Conservation (phyloP, 2,113 vertebrate genomes). For the Halichoeres trimaculatus region DNA sequence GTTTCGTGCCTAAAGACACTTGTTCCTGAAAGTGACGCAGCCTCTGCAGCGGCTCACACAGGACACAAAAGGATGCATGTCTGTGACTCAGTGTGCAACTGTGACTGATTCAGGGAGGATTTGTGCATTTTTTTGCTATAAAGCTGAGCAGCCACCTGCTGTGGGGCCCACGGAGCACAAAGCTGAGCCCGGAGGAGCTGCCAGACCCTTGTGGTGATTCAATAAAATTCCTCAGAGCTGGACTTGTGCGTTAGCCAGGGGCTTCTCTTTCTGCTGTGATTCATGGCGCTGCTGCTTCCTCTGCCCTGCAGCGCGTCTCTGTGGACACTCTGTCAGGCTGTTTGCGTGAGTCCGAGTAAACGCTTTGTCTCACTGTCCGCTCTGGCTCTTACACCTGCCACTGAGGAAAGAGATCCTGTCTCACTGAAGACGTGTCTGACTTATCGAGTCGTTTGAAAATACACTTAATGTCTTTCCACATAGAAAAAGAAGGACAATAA, state of each 20-base stretch:
- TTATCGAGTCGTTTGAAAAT: not conserved
- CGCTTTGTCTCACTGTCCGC: not conserved
- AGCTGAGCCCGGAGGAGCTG: constrained; percentile 44
- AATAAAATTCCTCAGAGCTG: constrained; percentile 66
- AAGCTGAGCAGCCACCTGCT: constrained; percentile 61
- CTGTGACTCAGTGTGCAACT: constrained; percentile 40
- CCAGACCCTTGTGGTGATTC: constrained; percentile 56
- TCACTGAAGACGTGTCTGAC: not conserved
- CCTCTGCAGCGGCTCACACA: not conserved
- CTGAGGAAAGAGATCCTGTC: not conserved
- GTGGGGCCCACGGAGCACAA: constrained; percentile 56
- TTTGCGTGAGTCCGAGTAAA: constrained; percentile 21
- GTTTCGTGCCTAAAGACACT: not conserved
- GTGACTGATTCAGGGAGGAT: constrained; percentile 54
- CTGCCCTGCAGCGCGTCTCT: constrained; percentile 17
- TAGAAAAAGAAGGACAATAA: no score
- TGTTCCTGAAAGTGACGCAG: not conserved
- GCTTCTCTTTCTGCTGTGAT: constrained; percentile 48
- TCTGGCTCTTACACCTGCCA: constrained; percentile 22
- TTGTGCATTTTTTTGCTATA: constrained; percentile 43
- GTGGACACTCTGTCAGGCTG: constrained; percentile 28
- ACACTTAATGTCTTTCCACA: not conserved
- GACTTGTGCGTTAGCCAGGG: constrained; percentile 38
- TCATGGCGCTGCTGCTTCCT: constrained; percentile 24
- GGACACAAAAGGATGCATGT: constrained; percentile 45